Percentiles rank a stretch among this genome's conserved stretches.
Conservation (phyloP, 2,888 invertebrate species). For the Nomada fabriciana region DNA sequence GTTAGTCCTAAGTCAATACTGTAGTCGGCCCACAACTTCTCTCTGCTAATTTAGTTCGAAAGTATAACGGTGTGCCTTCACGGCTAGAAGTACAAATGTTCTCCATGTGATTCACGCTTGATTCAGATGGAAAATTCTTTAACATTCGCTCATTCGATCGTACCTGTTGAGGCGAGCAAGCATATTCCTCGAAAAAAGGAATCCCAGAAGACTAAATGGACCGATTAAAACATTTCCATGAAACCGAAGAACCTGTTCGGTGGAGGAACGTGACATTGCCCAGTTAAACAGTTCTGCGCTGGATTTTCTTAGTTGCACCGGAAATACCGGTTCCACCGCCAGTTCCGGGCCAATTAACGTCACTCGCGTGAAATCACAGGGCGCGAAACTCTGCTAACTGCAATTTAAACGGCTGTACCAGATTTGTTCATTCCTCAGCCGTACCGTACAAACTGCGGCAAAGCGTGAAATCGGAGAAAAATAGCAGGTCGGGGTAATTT, state of each 20-base stretch:
- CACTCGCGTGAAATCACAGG: neutral
- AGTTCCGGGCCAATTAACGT: slow-evolving; percentile 21
- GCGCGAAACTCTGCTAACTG: neutral
- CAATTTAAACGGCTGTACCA: neutral
- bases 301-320: neutral
- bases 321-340: neutral
- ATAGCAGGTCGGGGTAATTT: too few species aligned
- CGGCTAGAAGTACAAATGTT: too few species aligned
- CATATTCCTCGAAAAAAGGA: too few species aligned
- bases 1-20: neutral
- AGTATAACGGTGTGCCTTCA: too few species aligned
- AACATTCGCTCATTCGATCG: neutral
- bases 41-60: neutral
- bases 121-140: neutral
- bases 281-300: neutral
- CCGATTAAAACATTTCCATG: slow-evolving; percentile 9
- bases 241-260: neutral
- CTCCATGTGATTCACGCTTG: too few species aligned
- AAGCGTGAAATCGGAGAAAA: too few species aligned
- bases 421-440: neutral
- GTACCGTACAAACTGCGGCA: too few species aligned
- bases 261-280: neutral
- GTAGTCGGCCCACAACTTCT: neutral
- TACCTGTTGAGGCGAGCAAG: neutral
- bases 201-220: too few species aligned